Evolutionary conservation across 2,797 vertebrate genomes (phyloP), one percentile per base, ranked within the genome.

Genomic region (Kryptolebias ocellatus): DNA sequence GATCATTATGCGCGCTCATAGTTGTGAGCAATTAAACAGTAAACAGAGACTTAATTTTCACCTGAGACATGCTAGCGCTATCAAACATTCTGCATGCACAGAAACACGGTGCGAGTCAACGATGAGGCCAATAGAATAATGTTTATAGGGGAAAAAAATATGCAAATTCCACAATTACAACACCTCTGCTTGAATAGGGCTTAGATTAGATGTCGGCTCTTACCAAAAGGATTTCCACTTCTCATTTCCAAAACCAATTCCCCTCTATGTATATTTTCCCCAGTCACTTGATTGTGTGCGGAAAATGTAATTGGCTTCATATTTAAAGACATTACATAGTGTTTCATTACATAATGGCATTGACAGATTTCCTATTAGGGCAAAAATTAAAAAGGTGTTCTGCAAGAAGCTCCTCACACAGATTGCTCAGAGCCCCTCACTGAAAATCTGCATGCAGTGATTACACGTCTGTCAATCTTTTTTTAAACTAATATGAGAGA

Each of bases 381-480:
- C 77, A 61, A 4, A 82, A 92, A 91, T 93, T 90, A 90, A 90
- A 91, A 91, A 91, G 89, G 83, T 91, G 84, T 80, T 85, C 69
- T 70, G 76, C 50, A 46, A 74, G 77, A 57, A 74, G 77, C 69
- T n/a, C 77, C 76, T 78, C 16, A 20, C 77, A 44, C 70, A 77
- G 65, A 84, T 75, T 52, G 68, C 79, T 74, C 66, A 55, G 72
- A 80, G 84, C 81, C 73, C 77, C 67, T 81, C n/a, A 61, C 59
- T 63, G 49, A 64, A 74, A 80, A 86, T 55, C 65, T 65, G 73
- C 74, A 83, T 79, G 31, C 53, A 62, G 51, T 88, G 81, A 91
- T 93, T 91, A 91, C 68, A 76, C 53, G 80, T 90, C 90, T 91
- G 93, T 92, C 93, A 93, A 90, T 92, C 92, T 89, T 90, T 90